phyloP scores from a whole-genome alignment of 1,140 invertebrate genomes.

The Aphelinus certus region DNA sequence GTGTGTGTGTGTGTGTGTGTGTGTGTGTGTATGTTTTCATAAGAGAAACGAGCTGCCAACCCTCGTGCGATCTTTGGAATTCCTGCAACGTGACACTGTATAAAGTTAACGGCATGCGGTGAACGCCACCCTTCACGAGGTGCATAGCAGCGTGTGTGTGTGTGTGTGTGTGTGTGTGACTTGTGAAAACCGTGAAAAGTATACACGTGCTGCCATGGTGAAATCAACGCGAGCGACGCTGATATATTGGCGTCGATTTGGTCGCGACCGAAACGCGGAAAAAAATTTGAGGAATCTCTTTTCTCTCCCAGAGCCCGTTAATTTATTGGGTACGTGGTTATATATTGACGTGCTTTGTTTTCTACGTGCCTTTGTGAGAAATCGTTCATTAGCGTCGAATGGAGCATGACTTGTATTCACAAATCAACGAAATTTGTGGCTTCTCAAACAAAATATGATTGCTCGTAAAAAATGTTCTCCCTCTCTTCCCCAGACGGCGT shows the following conservation, averaged over 20 bases:
- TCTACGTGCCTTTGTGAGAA: too few species aligned
- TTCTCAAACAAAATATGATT: too few species aligned
- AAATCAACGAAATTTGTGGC: too few species aligned
- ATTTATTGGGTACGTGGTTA: conserved; percentile 11
- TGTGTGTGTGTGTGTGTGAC: too few species aligned
- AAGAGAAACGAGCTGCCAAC: conserved; percentile 1
- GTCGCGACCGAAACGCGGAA: background rate
- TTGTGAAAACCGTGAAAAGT: too few species aligned
- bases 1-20: background rate
- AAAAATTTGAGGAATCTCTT: conserved; percentile 10
- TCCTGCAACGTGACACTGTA: background rate
- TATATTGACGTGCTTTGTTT: too few species aligned
- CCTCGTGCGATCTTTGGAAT: conserved; percentile 14
- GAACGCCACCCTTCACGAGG: background rate
- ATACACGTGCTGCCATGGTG: background rate
- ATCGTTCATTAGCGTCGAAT: too few species aligned
- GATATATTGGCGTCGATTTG: conserved; percentile 29
- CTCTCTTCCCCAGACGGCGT: too few species aligned
- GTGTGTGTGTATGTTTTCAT: background rate
- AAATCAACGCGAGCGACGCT: conserved; percentile 3
- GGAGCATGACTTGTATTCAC: too few species aligned
- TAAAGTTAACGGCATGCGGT: conserved; percentile 18
- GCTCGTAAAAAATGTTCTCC: too few species aligned
- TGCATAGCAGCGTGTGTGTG: too few species aligned
- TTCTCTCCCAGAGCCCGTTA: background rate